Base-by-base conservation (phyloP, 2,113 vertebrate species). In the Gila orcuttii region DNA sequence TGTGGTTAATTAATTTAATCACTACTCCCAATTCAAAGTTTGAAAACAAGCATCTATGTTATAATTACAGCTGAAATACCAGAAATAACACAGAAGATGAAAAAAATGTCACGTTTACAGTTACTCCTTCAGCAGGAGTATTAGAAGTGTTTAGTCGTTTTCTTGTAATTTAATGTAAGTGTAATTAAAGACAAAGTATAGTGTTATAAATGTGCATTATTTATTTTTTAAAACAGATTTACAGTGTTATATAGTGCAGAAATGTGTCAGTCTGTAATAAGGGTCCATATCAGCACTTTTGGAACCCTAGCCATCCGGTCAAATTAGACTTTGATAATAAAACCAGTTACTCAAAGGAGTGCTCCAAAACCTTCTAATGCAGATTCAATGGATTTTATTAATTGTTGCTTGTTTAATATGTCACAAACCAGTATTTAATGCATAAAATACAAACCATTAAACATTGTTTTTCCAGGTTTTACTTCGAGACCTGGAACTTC, bases 401-500 rank as follows among this genome's bases (percentile, higher is more conserved):
- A 57, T 7, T 21, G 19, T 23, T 23, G 19, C 3, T 57, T 68
- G 66, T 36, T 75, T 75, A 47, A 17, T 28, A 13, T 25, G 23
- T 74, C 42, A 47, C 42, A 74, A 74, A 47, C 71, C 7, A 21
- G 15, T 31, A 69, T 69, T 69, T 17, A 69, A 3, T 69, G 33
- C 68, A 39, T 69, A 31, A 52, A 77, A 28, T 52, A 19, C 7
- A 11, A 50, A 76, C 3, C 36, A 2, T 57, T 42, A 28, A 28
- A 28, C 28, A 42, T 42, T 71, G 10, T 23, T 9, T 77, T 83
- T 73, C 25, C 60, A 91, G 91, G 75, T 36, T 42, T 85, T 84
- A 21, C 87, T 75, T 78, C 79, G 57, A 0, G 88, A 90, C 39
- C 79, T 36, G 47, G 84, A 86, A 28, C 47, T 83, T 75, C 74